A percentile compares a stretch with the other conserved stretches of the same genome.
Evolutionary conservation across 2,797 vertebrate genomes (phyloP).

Genomic region (Sebastes hopkinsi): DNA sequence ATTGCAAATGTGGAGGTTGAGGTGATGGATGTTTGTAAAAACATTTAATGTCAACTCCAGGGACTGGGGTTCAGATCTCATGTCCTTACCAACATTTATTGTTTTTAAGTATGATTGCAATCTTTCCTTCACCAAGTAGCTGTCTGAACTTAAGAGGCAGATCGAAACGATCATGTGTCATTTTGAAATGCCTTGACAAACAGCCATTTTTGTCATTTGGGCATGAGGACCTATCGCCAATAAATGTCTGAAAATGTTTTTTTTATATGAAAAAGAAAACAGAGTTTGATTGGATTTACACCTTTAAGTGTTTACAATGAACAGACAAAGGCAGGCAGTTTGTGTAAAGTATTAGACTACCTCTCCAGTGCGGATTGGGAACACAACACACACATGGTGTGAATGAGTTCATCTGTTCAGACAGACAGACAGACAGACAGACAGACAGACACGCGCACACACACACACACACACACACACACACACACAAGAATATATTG

Average conservation of each 20-base stretch:
- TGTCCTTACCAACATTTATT: not conserved
- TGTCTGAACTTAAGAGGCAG: not conserved
- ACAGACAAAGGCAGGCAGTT: slow-evolving; percentile 10
- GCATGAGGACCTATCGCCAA: not conserved
- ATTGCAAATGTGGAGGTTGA: no score
- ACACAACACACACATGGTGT: no score
- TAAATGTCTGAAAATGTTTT: not conserved
- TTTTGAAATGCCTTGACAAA: not conserved
- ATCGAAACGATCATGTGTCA: no score
- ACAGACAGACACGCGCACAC: no score
- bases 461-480: no score
- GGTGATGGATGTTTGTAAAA: no score
- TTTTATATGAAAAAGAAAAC: not conserved
- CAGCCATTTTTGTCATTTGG: not conserved
- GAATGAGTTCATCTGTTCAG: not conserved
- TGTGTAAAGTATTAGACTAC: slow-evolving; percentile 30
- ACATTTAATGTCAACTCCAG: fast-evolving
- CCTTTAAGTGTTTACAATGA: not conserved
- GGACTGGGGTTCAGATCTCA: not conserved
- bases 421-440: not conserved
- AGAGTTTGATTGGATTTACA: not conserved
- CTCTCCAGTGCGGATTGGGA: slow-evolving; percentile 20
- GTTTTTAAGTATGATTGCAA: not conserved
- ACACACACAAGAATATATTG: no score
- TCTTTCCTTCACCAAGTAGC: not conserved